Evolutionary conservation across 1,140 invertebrate species (phyloP), one percentile per base, ranked within the genome.

Genomic region (Lepidotrigona ventralis): DNA sequence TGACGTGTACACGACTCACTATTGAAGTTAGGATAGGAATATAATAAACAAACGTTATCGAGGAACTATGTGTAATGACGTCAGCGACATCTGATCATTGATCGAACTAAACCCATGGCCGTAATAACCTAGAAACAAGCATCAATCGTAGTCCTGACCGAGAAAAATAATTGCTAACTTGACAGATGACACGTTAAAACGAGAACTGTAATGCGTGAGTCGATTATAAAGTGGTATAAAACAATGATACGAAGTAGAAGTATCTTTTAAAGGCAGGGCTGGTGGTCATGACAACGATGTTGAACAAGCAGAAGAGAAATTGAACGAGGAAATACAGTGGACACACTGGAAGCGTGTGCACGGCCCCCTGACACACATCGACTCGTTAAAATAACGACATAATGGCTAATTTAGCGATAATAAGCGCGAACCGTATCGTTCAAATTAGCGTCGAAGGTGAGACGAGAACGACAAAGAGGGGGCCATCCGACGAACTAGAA

Each of bases 381-480:
- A 94, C 93, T 94, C 91, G 94, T 94, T 94, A 94, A 94, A 94
- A 94, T 94, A 94, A 94, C 91, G 92, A 94, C 93, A 93, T 94
- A 94, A 94, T 94, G 86, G 93, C 92, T 94, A 94, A 94, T 94
- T 94, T 93, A 94, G 91, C 90, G 93, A 94, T 94, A 94, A 94
- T 94, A 93, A 94, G 91, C 91, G 92, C 91, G 90, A 93, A 93
- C 89, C 89, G 90, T 93, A 93, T 93, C 91, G 93, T 91, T 93
- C 93, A 92, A 94, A 94, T 94, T 94, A 94, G 88, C 91, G 91
- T 93, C 92, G 93, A 94, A 94, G 94, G 93, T 94, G 93, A 94
- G 93, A 92, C 91, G 89, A 89, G 87, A 86, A 76, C 58, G 83
- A 85, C 71, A 68, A 29, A 72, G 64, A 80, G 77, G 46, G 70